Evolutionary conservation across 2,113 vertebrate genomes (phyloP), one percentile per base, ranked within the genome.

Genomic region (Hippocampus mohnikei): DNA sequence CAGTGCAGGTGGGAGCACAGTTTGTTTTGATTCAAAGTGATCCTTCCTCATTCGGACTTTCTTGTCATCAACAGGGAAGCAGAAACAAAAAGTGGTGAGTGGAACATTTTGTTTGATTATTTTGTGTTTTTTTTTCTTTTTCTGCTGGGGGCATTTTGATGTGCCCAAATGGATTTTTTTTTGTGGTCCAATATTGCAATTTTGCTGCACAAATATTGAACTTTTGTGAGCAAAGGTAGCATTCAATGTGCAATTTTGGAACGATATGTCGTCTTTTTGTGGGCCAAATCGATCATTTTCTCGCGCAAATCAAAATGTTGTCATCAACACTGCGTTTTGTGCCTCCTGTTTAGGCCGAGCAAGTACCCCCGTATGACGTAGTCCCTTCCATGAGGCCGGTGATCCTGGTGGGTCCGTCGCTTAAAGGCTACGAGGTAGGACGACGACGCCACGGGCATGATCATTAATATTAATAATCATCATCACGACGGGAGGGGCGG

Each of bases 71-170:
- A 81, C 91, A 98, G 96, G 95, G 80, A 99, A 99, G 90, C 97
- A 97, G 92, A 99, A 98, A 85, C 96, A 98, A 81, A 99, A 99
- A 94, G 95, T 98, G 95, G 97, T 99, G 87, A 96, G 97, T 70
- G 1, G 7, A 46, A 4, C 23, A 42, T 50, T 53, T 37, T 16
- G 1, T 23, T 42, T 15, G 33, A 48, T 48, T 48, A 48, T 48
- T 48, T 18, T 6, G 41, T 42, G 1, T 2, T 42, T 12, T 42
- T 42, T 42, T 42, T 42, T 42, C 1, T 10, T 42, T 42, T 42
- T 42, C 1, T 42, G 8, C 4, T 42, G 33, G 29, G 29, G 29
- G 29, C 4, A 33, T 6, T 37, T 37, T 37, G 33, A 1, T 37
- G 5, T 37, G 33, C 29, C 29, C 29, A 33, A 33, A 33, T 33